phyloP scores from a whole-genome alignment of 2,888 invertebrate species.

The Tridacna crocea region DNA sequence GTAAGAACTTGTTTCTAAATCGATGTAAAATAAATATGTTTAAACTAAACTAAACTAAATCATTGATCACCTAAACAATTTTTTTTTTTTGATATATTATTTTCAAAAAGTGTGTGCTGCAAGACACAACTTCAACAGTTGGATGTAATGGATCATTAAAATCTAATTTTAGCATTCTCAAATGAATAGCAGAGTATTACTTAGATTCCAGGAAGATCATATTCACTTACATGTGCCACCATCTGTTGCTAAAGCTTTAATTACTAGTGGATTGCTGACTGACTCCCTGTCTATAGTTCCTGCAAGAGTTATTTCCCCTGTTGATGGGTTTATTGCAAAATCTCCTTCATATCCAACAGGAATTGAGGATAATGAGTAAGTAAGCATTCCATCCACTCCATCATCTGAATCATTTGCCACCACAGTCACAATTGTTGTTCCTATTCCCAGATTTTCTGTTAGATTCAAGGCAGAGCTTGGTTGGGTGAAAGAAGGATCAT shows the following conservation, averaged over 20 bases:
- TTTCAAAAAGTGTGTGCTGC: no score
- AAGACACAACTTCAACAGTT: no score
- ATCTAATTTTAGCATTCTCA: no score
- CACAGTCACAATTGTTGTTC: slow-evolving; percentile 59
- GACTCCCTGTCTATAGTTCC: slow-evolving; percentile 46
- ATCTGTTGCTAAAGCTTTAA: slow-evolving; percentile 46
- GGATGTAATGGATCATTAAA: no score
- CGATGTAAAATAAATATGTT: no score
- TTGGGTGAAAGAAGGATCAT: slow-evolving; percentile 63
- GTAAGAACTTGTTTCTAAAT: no score
- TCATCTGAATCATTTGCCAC: slow-evolving; percentile 73
- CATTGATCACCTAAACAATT: no score
- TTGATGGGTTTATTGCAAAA: slow-evolving; percentile 59
- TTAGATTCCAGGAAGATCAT: slow-evolving; percentile 7
- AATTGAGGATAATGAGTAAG: slow-evolving; percentile 58
- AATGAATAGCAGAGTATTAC: slow-evolving; percentile 18
- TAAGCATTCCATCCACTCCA: slow-evolving; percentile 67
- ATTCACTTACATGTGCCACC: slow-evolving; percentile 32
- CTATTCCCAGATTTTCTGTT: slow-evolving; percentile 66
- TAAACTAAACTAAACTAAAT: no score
- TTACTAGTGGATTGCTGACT: slow-evolving; percentile 41
- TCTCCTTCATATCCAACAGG: slow-evolving; percentile 58
- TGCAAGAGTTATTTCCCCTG: slow-evolving; percentile 57
- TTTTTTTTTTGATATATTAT: no score
- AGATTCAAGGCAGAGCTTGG: slow-evolving; percentile 53